Evolutionary conservation across 2,797 vertebrate genomes (phyloP), one percentile per base, ranked within the genome.

Genomic region (Trachops cirrhosus): DNA sequence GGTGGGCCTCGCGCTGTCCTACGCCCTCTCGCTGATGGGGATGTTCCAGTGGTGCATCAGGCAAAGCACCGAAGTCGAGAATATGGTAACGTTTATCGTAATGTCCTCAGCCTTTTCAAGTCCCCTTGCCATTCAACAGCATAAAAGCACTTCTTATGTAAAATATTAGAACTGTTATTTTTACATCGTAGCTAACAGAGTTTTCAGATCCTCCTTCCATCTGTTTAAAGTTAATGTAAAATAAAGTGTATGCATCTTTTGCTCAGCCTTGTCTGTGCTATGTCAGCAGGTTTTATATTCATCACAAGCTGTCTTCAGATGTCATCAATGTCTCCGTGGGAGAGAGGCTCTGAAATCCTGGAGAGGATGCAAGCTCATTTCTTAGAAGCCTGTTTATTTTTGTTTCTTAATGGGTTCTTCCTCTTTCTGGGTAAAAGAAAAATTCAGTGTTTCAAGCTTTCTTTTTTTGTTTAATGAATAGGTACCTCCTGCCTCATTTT

Each of bases 41-140:
- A 99, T 99, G 96, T 99, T 99, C 98, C 99, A 99, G 98, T 99
- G 99, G 99, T 99, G 99, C 0, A 99, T 99, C 93, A 98, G 99
- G 86, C 99, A 99, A 97, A 99, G 99, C 57, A 99, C 99, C 10
- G 99, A 99, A 98, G 98, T 99, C 83, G 99, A 99, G 98, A 99
- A 99, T 98, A 98, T 99, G 99, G 99, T 99, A 98, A 99, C 54
- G 39, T 97, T 97, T 96, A 87, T 96, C 96, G 95, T 79, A 96
- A 94, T 3, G 8, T 96, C 96, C 96, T 91, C 16, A 6, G 83
- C 70, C 14, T 96, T 85, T 89, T 97, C 48, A 50, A 97, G 96
- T 70, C 90, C 89, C 83, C 78, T 88, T 9, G 2, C 91, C 62
- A 8, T 96, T 94, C 79, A 93, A 86, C 88, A 91, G 87, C 92